phyloP scores from a whole-genome alignment of 2,113 vertebrate genomes.

The Chaetodon auriga region DNA sequence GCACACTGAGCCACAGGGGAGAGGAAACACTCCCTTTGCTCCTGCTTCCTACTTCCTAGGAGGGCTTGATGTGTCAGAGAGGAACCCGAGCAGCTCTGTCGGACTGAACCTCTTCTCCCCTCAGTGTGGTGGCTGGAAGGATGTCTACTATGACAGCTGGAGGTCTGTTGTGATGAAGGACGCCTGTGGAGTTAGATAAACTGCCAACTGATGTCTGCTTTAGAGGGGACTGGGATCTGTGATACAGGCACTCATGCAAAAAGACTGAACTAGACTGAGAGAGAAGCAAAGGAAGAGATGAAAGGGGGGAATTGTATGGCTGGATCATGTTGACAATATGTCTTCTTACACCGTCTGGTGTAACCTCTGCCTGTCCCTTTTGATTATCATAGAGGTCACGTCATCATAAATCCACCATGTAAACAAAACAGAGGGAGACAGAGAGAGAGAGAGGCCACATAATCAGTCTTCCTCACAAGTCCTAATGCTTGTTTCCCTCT shows the following conservation, averaged over 20 bases:
- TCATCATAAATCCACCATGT: constrained; percentile 59
- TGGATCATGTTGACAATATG: constrained; percentile 51
- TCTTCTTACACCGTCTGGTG: constrained; percentile 35
- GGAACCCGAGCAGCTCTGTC: constrained; percentile 56
- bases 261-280: constrained; percentile 38
- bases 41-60: constrained; percentile 59
- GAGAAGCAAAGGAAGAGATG: constrained; percentile 26
- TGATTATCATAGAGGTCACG: constrained; percentile 68
- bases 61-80: constrained; percentile 61
- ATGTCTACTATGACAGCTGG: constrained; percentile 74
- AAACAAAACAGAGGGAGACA: constrained; percentile 48
- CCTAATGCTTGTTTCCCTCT: constrained; percentile 37
- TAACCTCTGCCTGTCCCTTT: constrained; percentile 51
- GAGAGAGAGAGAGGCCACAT: constrained; percentile 32
- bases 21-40: constrained; percentile 69
- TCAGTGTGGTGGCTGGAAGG: constrained; percentile 71
- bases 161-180: constrained; percentile 75
- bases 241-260: constrained; percentile 58
- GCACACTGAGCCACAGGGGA: constrained; percentile 64
- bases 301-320: constrained; percentile 39
- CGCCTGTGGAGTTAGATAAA: constrained; percentile 72
- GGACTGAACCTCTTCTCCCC: constrained; percentile 69
- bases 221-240: constrained; percentile 50
- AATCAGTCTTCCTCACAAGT: constrained; percentile 35
- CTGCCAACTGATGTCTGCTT: constrained; percentile 76